phyloP scores from a whole-genome alignment of 2,888 invertebrate genomes.

The Lymantria dispar region DNA sequence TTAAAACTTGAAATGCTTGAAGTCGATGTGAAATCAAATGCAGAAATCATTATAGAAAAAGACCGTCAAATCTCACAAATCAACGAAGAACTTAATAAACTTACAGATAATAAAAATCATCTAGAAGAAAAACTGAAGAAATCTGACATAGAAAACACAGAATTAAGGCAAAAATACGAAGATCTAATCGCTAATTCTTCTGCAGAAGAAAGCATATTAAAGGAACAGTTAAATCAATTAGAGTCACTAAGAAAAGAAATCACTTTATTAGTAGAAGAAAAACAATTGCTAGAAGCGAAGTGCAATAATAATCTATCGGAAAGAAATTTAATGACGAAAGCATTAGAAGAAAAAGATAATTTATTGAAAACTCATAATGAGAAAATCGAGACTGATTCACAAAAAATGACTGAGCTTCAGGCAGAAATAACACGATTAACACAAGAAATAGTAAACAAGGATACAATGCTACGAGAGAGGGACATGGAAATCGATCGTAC shows the following conservation, averaged over 20 bases:
- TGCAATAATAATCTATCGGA: slow-evolving; percentile 48
- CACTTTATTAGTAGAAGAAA: slow-evolving; percentile 55
- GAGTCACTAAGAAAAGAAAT: slow-evolving; percentile 62
- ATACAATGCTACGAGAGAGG: slow-evolving; percentile 50
- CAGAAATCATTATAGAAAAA: slow-evolving; percentile 71
- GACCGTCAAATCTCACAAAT: slow-evolving; percentile 69
- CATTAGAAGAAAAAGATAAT: slow-evolving; percentile 57
- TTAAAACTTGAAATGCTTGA: slow-evolving; percentile 71
- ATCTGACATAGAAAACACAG: slow-evolving; percentile 54
- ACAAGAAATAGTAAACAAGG: slow-evolving; percentile 50
- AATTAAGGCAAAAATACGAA: slow-evolving; percentile 70
- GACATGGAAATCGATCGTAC: slow-evolving; percentile 51
- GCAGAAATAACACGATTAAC: slow-evolving; percentile 52
- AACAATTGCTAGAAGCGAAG: slow-evolving; percentile 54
- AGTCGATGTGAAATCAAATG: slow-evolving; percentile 71
- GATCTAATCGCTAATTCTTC: slow-evolving; percentile 64
- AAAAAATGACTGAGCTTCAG: slow-evolving; percentile 42
- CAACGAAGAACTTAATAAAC: slow-evolving; percentile 62
- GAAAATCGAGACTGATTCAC: slow-evolving; percentile 49
- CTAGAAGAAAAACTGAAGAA: slow-evolving; percentile 75
- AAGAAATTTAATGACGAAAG: slow-evolving; percentile 48
- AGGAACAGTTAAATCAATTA: slow-evolving; percentile 62
- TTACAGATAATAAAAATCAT: slow-evolving; percentile 65
- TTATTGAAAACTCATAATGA: slow-evolving; percentile 56
- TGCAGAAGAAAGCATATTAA: slow-evolving; percentile 66